Percentiles rank a stretch among this genome's conserved stretches.
These are phyloP conservation scores for Acropternis orthonyx DNA, from an alignment of 2,797 vertebrate species.

Conservation along the genomic window DNA sequence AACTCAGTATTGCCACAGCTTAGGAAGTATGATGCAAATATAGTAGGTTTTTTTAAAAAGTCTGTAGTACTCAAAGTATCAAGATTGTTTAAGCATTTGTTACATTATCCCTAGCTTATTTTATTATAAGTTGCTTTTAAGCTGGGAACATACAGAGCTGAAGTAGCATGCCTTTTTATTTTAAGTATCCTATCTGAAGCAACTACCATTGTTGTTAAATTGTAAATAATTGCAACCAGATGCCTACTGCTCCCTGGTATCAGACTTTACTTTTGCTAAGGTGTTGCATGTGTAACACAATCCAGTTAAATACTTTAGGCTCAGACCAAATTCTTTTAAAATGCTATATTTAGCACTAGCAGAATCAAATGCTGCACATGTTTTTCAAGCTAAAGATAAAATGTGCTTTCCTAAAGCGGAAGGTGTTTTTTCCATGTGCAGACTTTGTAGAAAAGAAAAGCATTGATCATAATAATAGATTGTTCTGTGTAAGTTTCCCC, in stretches of 20 bases:
- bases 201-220: neutral
- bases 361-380: neutral
- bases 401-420: neutral
- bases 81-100: neutral
- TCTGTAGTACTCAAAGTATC: neutral
- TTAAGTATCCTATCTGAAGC: neutral
- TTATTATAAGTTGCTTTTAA: neutral
- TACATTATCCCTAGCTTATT: neutral
- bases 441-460: neutral
- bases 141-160: neutral
- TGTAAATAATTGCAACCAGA: conserved; percentile 34
- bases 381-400: neutral
- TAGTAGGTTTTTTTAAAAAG: neutral
- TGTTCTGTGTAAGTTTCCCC: neutral
- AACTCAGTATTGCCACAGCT: neutral
- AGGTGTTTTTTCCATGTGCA: neutral
- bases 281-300: conserved; percentile 20
- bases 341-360: conserved; percentile 19
- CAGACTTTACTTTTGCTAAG: conserved; percentile 10
- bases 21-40: neutral
- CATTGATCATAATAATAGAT: neutral
- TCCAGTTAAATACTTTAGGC: conserved; percentile 10
- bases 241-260: neutral
- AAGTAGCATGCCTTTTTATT: neutral
- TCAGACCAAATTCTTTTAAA: conserved; percentile 22